A percentile compares a stretch with the other conserved stretches of the same genome.
Evolutionary conservation across 2,888 invertebrate species (phyloP).

Genomic region (Anagyrus pseudococci): DNA sequence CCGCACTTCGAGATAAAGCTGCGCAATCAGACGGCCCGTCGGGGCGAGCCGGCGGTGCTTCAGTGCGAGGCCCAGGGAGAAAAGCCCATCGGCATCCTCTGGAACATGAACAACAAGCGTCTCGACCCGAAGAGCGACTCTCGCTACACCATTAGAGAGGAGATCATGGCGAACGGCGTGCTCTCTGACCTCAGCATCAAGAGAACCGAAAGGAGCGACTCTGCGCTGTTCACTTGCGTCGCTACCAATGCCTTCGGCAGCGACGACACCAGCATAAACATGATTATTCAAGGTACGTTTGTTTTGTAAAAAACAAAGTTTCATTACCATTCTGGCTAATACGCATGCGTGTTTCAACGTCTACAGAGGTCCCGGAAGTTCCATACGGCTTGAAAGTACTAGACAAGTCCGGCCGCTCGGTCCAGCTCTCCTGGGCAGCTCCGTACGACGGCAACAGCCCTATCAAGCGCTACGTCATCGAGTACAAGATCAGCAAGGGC

Average conservation of each 20-base stretch:
- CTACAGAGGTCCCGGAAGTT: constrained; percentile 84
- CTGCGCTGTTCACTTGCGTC: constrained; percentile 89
- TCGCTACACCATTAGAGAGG: constrained; percentile 84
- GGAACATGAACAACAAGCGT: constrained; percentile 94
- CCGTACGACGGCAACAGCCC: constrained; percentile 93
- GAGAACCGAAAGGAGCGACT: constrained; percentile 86
- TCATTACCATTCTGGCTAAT: no score
- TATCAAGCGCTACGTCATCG: constrained; percentile 87
- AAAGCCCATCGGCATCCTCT: constrained; percentile 91
- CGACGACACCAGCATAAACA: constrained; percentile 93
- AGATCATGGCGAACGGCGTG: constrained; percentile 86
- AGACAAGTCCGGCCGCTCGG: constrained; percentile 89
- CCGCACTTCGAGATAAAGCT: constrained; percentile 93
- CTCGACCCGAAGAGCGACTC: constrained; percentile 89
- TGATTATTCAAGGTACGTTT: constrained; percentile 84
- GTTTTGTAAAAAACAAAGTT: not conserved
- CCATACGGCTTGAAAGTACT: constrained; percentile 87
- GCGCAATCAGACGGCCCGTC: constrained; percentile 88
- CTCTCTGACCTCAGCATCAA: constrained; percentile 89
- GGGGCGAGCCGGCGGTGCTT: constrained; percentile 88
- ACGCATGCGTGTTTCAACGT: no score
- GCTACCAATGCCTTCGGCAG: constrained; percentile 94
- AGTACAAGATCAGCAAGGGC: constrained; percentile 86
- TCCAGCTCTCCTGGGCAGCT: constrained; percentile 90
- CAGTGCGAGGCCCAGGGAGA: constrained; percentile 94